Evolutionary conservation across 2,797 vertebrate genomes (phyloP).

Genomic region (Botia kubotai): DNA sequence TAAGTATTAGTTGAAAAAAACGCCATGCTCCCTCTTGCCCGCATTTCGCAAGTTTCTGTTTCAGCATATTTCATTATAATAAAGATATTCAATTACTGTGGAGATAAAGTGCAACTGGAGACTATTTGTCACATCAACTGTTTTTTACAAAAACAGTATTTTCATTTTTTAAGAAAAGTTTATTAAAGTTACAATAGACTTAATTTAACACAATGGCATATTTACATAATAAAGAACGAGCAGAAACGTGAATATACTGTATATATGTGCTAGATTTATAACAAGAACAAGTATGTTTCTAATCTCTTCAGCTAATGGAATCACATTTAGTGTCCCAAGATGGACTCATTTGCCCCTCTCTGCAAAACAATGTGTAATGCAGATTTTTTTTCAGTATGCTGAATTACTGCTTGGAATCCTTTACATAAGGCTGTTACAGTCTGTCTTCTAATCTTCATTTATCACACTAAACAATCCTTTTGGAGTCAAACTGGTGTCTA

Average conservation of each 20-base stretch:
- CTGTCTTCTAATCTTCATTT: no score
- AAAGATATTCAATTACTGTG: constrained; percentile 26
- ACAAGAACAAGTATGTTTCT: background rate
- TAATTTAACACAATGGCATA: background rate
- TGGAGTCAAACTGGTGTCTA: no score
- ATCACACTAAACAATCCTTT: no score
- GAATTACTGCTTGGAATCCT: no score
- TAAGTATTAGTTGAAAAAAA: constrained; percentile 35
- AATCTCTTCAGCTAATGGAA: no score
- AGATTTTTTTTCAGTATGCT: no score
- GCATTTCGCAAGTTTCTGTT: background rate
- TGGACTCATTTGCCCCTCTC: no score
- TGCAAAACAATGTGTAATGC: no score
- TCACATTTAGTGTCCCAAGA: no score
- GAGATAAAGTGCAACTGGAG: constrained; percentile 34
- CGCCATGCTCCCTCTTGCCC: background rate
- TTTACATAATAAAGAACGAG: background rate
- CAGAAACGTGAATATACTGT: background rate
- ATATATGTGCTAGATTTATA: background rate
- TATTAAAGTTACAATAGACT: background rate
- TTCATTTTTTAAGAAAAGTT: no score
- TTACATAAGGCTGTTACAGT: no score
- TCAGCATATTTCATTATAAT: constrained; percentile 6
- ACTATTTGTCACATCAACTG: constrained; percentile 30
- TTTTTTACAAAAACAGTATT: constrained; percentile 19